Percentiles rank a stretch among this genome's conserved stretches.
Conservation (phyloP, 2,113 vertebrate genomes). For the Misgurnus mizolepis region DNA sequence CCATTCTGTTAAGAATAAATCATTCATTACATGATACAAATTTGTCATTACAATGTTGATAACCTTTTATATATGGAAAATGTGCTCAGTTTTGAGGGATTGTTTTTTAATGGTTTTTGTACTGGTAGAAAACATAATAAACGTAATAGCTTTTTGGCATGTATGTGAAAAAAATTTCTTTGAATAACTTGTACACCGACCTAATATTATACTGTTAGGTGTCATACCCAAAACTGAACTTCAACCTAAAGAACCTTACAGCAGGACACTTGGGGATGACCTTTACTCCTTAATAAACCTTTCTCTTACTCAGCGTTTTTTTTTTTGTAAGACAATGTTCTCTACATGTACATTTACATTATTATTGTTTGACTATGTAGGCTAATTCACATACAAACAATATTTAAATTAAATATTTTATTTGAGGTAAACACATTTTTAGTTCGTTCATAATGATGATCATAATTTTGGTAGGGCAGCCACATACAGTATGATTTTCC, state of each 20-base stretch:
- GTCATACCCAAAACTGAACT: constrained; percentile 55
- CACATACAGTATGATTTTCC: not conserved
- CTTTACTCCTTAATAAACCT: constrained; percentile 57
- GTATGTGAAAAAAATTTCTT: not conserved
- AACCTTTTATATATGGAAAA: not conserved
- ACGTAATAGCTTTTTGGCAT: not conserved
- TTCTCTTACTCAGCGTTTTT: constrained; percentile 20
- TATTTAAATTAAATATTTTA: not conserved
- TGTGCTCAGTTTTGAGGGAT: not conserved
- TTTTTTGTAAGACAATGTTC: not conserved
- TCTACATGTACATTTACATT: not conserved
- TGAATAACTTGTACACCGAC: not conserved
- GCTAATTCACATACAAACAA: not conserved
- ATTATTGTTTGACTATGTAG: not conserved
- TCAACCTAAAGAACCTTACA: constrained; percentile 62
- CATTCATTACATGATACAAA: not conserved
- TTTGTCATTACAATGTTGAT: not conserved
- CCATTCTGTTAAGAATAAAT: no score
- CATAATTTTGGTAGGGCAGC: not conserved
- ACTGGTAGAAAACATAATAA: not conserved
- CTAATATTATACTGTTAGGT: not conserved
- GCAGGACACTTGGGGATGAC: constrained; percentile 53
- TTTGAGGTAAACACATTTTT: not conserved
- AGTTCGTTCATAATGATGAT: not conserved
- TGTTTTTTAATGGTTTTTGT: not conserved